Evolutionary conservation across 2,797 vertebrate genomes (phyloP).

Genomic region (Poecilia velifera): DNA sequence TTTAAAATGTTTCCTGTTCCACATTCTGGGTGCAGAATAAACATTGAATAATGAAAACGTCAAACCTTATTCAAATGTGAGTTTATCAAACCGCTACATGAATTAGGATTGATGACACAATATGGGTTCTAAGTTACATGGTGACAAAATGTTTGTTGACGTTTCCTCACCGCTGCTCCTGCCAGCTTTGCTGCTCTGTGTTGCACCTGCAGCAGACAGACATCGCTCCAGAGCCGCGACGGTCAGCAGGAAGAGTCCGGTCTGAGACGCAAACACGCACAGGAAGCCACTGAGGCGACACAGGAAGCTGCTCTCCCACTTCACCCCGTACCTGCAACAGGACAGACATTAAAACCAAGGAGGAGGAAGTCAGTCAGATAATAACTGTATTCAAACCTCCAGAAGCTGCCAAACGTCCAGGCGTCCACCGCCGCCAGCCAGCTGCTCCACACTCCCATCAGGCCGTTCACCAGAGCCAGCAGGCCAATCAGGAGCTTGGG

Average conservation of each 20-base stretch:
- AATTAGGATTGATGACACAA: no score
- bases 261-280: conserved; percentile 89
- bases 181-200: conserved; percentile 64
- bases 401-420: conserved; percentile 90
- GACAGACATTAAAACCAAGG: not conserved
- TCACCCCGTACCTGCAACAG: conserved; percentile 78
- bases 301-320: conserved; percentile 89
- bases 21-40: not conserved
- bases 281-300: conserved; percentile 88
- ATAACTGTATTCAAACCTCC: conserved; percentile 55
- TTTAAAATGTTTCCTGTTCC: not conserved
- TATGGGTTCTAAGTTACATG: not conserved
- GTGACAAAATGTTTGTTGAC: not conserved
- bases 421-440: conserved; percentile 87
- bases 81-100: no score
- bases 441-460: conserved; percentile 87
- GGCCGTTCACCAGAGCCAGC: conserved; percentile 85
- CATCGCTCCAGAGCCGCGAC: conserved; percentile 88
- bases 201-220: conserved; percentile 67
- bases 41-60: not conserved
- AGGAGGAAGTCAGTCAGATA: not conserved
- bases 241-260: conserved; percentile 89
- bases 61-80: no score
- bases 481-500: conserved; percentile 88
- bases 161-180: conserved; percentile 49